Conservation (phyloP, 2,888 invertebrate genomes). For the Caprella mutica region DNA sequence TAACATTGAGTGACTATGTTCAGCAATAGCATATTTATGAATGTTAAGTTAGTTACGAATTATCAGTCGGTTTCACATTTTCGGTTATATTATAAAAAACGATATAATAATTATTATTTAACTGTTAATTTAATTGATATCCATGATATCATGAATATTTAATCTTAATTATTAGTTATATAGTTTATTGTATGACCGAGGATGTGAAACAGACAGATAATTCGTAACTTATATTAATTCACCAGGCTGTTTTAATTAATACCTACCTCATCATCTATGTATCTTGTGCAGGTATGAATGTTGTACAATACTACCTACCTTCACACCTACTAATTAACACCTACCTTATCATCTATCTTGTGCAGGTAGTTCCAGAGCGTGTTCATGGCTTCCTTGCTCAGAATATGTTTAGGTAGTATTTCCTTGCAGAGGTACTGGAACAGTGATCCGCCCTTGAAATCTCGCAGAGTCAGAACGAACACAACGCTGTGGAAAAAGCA, state of each 20-base stretch:
- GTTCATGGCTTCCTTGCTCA: slow-evolving; percentile 34
- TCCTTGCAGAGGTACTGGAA: slow-evolving; percentile 40
- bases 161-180: neutral
- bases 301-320: no score
- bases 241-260: no score
- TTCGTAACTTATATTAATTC: neutral
- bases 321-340: no score
- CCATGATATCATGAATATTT: no score
- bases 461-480: slow-evolving; percentile 47
- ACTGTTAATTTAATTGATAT: no score
- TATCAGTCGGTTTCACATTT: no score
- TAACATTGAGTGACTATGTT: neutral
- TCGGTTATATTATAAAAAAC: no score
- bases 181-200: neutral
- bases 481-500: slow-evolving; percentile 35
- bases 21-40: neutral
- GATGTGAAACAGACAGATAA: neutral
- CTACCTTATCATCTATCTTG: slow-evolving; percentile 35
- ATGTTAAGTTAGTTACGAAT: no score
- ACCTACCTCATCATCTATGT: no score
- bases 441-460: slow-evolving; percentile 43
- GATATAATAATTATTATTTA: no score
- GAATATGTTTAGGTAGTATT: slow-evolving; percentile 43
- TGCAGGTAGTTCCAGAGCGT: slow-evolving; percentile 37
- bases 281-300: no score